Conservation (phyloP, 2,113 vertebrate species). For the Rhabdornis inornatus region DNA sequence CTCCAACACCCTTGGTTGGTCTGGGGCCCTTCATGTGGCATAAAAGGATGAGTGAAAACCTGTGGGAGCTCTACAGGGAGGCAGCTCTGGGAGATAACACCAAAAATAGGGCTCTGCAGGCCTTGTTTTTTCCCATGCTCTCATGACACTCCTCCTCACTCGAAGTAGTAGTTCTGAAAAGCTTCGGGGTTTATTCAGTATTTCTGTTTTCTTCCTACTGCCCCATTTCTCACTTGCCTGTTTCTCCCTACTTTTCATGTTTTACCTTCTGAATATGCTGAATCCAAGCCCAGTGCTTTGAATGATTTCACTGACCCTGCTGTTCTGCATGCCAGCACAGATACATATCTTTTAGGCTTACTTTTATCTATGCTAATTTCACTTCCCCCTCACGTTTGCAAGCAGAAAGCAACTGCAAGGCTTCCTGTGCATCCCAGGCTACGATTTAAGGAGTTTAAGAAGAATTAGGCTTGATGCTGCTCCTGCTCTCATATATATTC, state of each 20-base stretch:
- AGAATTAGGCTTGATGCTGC: neutral
- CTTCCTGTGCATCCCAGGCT: neutral
- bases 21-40: neutral
- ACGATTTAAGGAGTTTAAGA: neutral
- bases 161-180: constrained; percentile 32
- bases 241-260: neutral
- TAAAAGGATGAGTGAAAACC: neutral
- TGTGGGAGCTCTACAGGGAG: neutral
- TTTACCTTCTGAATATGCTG: constrained; percentile 14
- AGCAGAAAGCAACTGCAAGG: neutral
- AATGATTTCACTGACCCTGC: constrained; percentile 20
- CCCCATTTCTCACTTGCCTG: neutral
- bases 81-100: neutral
- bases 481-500: neutral
- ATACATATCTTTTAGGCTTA: neutral
- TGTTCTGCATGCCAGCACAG: neutral
- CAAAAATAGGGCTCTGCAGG: constrained; percentile 6
- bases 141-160: constrained; percentile 26
- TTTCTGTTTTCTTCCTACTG: constrained; percentile 8
- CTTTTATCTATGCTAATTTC: constrained; percentile 37
- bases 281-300: neutral
- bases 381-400: constrained; percentile 29
- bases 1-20: rapidly evolving
- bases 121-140: neutral
- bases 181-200: neutral